phyloP scores from a whole-genome alignment of 2,888 invertebrate genomes.

The Lumbricus terrestris region DNA sequence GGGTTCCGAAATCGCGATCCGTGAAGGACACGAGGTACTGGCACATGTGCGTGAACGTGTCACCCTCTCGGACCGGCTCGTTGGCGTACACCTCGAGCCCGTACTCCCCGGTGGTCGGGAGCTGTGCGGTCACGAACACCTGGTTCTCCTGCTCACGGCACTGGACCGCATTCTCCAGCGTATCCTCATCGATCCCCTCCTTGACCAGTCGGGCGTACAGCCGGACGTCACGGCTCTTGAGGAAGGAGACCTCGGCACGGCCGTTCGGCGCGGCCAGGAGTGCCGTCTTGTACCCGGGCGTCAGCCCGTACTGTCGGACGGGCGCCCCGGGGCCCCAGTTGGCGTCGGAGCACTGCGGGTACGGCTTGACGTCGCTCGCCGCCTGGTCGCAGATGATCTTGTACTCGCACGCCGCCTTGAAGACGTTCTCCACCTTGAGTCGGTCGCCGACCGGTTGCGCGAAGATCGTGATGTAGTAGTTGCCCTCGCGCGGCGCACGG shows the following conservation, averaged over 20 bases:
- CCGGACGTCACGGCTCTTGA: slow-evolving; percentile 74
- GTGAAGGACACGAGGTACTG: slow-evolving; percentile 43
- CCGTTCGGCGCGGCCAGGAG: slow-evolving; percentile 46
- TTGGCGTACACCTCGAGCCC: slow-evolving; percentile 59
- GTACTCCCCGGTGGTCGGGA: slow-evolving; percentile 56
- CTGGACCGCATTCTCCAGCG: slow-evolving; percentile 50
- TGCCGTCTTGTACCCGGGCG: slow-evolving; percentile 51
- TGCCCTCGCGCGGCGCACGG: slow-evolving; percentile 49
- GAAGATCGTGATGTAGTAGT: slow-evolving; percentile 58
- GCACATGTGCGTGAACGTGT: slow-evolving; percentile 46
- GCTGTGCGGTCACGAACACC: slow-evolving; percentile 47
- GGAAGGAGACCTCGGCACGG: slow-evolving; percentile 54
- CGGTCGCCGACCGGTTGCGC: slow-evolving; percentile 53
- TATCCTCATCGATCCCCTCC: slow-evolving; percentile 55
- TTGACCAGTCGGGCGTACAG: slow-evolving; percentile 55
- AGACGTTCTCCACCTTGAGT: slow-evolving; percentile 57
- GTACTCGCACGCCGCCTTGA: slow-evolving; percentile 59
- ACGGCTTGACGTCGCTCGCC: slow-evolving; percentile 50
- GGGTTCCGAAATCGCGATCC: slow-evolving; percentile 38
- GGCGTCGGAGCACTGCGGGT: slow-evolving; percentile 57
- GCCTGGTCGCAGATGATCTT: slow-evolving; percentile 56
- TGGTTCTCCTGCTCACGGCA: slow-evolving; percentile 51
- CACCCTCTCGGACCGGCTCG: slow-evolving; percentile 56
- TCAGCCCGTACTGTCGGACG: slow-evolving; percentile 56
- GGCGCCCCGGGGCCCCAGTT: slow-evolving; percentile 59